phyloP scores from a whole-genome alignment of 2,113 vertebrate genomes.

The Crotalus helleri region DNA sequence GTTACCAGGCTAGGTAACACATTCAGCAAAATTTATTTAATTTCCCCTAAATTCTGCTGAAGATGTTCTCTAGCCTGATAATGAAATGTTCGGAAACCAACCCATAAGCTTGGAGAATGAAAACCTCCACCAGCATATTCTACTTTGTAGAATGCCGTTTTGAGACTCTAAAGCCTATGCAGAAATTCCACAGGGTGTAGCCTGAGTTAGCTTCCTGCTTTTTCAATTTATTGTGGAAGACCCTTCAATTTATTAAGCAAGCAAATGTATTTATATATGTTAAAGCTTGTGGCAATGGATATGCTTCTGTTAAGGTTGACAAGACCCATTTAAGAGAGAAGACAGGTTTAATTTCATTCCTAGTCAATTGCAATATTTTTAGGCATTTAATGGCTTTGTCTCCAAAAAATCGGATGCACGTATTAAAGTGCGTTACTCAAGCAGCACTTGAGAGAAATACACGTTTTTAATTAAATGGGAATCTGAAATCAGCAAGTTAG shows the following conservation, averaged over 20 bases:
- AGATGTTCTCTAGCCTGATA: no score
- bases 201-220: constrained; percentile 30
- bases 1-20: no score
- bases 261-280: constrained; percentile 54
- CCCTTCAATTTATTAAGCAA: constrained; percentile 41
- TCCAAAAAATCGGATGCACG: constrained; percentile 35
- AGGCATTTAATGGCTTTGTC: constrained; percentile 54
- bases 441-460: constrained; percentile 48
- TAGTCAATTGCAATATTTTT: constrained; percentile 61
- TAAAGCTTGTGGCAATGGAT: constrained; percentile 34
- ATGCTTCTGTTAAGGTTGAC: constrained; percentile 45
- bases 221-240: constrained; percentile 33
- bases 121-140: no score
- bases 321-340: constrained; percentile 54
- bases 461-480: constrained; percentile 58
- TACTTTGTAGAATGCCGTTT: constrained; percentile 10
- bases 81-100: no score
- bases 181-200: constrained; percentile 38
- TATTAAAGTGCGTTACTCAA: constrained; percentile 39
- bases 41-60: no score
- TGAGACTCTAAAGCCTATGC: constrained; percentile 32
- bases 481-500: constrained; percentile 44
- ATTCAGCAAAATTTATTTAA: no score
- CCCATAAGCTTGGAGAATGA: no score
- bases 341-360: constrained; percentile 59